Percentiles rank a stretch among this genome's conserved stretches.
These are phyloP conservation scores for Tyrophagus putrescentiae DNA, from an alignment of 1,140 invertebrate genomes.

Conservation along the genomic window DNA sequence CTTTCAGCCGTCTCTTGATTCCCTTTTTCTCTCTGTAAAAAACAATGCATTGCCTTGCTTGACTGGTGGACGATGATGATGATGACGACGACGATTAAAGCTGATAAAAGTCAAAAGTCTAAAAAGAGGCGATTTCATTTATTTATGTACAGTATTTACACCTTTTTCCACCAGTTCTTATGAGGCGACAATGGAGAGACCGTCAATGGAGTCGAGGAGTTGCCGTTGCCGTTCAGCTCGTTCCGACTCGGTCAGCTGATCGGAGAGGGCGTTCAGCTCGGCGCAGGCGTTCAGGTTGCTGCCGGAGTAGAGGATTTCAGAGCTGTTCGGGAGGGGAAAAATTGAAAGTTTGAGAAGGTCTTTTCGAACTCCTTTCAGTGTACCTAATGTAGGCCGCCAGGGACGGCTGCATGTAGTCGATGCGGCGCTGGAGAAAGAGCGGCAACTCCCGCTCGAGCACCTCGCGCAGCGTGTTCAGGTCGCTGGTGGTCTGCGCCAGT, in stretches of 20 bases:
- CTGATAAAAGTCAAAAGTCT: too few relatives aligned
- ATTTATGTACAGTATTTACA: too few relatives aligned
- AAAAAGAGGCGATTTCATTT: too few relatives aligned
- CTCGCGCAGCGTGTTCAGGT: neutral
- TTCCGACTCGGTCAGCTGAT: neutral
- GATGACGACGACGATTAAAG: too few relatives aligned
- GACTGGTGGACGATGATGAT: too few relatives aligned
- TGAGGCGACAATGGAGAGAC: neutral
- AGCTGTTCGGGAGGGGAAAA: too few relatives aligned
- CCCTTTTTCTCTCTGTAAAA: too few relatives aligned
- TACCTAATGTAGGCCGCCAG: conserved; percentile 20
- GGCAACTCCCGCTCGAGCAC: conserved; percentile 14
- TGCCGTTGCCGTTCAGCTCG: neutral
- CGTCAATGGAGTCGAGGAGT: conserved; percentile 4
- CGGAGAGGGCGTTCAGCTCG: neutral
- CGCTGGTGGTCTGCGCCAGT: conserved; percentile 4
- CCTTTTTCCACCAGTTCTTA: too few relatives aligned
- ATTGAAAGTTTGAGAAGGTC: too few relatives aligned
- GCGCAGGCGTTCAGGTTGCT: neutral
- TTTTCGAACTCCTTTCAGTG: too few relatives aligned
- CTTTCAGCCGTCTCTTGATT: too few relatives aligned
- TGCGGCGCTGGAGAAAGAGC: conserved; percentile 10
- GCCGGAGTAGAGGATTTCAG: neutral
- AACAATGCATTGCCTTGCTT: too few relatives aligned
- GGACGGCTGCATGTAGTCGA: conserved; percentile 22